Conservation (phyloP, 2,888 invertebrate genomes). For the Oligia strigilis region DNA sequence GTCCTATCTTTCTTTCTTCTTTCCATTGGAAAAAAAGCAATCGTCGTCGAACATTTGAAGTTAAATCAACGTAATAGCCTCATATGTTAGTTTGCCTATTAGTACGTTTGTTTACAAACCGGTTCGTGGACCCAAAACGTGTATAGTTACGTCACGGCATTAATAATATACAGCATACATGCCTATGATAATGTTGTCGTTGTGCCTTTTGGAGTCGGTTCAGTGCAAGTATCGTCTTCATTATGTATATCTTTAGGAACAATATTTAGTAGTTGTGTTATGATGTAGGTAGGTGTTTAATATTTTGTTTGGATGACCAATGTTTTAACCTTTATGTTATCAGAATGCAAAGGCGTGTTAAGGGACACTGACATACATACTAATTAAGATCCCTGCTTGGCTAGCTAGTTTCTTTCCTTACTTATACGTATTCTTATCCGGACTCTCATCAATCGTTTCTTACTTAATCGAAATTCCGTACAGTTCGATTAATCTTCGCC, state of each 20-base stretch:
- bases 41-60: conserved; percentile 27
- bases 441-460: background rate
- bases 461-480: conserved; percentile 4
- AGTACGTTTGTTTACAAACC: conserved; percentile 71
- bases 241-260: conserved; percentile 43
- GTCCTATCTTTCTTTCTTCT: conserved; percentile 1
- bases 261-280: conserved; percentile 35
- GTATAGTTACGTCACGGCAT: conserved; percentile 71
- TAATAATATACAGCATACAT: conserved; percentile 66
- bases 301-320: conserved; percentile 12
- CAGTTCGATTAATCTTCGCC: conserved; percentile 3
- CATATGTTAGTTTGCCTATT: conserved; percentile 33
- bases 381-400: background rate
- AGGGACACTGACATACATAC: background rate
- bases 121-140: conserved; percentile 71
- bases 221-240: conserved; percentile 39
- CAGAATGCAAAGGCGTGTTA: background rate
- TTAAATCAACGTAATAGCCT: conserved; percentile 37
- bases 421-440: background rate
- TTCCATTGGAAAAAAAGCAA: conserved; percentile 2
- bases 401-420: background rate
- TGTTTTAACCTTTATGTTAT: conserved; percentile 12
- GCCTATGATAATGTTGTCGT: conserved; percentile 61
- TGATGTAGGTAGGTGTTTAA: conserved; percentile 7
- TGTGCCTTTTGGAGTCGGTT: conserved; percentile 39